Percentiles rank a stretch among this genome's conserved stretches.
These are phyloP conservation scores for Ctenochaetus hawaiiensis DNA, from an alignment of 2,797 vertebrate species.

Conservation along the genomic window DNA sequence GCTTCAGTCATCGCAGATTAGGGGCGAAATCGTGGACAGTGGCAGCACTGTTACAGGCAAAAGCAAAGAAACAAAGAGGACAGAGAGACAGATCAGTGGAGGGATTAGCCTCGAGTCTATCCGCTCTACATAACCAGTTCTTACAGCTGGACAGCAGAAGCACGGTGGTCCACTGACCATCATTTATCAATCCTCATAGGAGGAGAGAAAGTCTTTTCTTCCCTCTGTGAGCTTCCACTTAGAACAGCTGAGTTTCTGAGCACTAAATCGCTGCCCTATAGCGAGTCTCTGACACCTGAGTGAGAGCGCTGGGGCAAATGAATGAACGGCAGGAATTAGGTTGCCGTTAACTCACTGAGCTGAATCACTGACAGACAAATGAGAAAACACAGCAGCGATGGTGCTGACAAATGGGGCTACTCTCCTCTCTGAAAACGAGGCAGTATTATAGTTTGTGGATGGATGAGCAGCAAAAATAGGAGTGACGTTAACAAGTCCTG, in stretches of 20 bases:
- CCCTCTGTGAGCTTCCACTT: conserved; percentile 72
- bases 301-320: conserved; percentile 36
- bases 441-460: conserved; percentile 64
- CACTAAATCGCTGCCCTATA: conserved; percentile 72
- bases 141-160: conserved; percentile 58
- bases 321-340: conserved; percentile 66
- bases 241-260: conserved; percentile 58
- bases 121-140: conserved; percentile 59
- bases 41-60: conserved; percentile 62
- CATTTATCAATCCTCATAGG: conserved; percentile 77
- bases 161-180: conserved; percentile 55
- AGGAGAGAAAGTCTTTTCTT: conserved; percentile 62
- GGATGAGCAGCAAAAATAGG: conserved; percentile 66
- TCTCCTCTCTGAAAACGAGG: conserved; percentile 62
- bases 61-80: conserved; percentile 39
- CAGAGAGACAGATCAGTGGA: conserved; percentile 60
- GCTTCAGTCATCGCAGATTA: conserved; percentile 58
- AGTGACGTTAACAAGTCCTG: conserved; percentile 57
- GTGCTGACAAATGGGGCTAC: conserved; percentile 74
- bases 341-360: conserved; percentile 68
- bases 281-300: conserved; percentile 51
- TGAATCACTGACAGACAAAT: conserved; percentile 75
- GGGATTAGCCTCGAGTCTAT: conserved; percentile 68
- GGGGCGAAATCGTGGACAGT: conserved; percentile 57
- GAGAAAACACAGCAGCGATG: conserved; percentile 67